A percentile compares a stretch with the other conserved stretches of the same genome.
Conservation (phyloP, 2,888 invertebrate genomes). For the Heliothis peltigera region DNA sequence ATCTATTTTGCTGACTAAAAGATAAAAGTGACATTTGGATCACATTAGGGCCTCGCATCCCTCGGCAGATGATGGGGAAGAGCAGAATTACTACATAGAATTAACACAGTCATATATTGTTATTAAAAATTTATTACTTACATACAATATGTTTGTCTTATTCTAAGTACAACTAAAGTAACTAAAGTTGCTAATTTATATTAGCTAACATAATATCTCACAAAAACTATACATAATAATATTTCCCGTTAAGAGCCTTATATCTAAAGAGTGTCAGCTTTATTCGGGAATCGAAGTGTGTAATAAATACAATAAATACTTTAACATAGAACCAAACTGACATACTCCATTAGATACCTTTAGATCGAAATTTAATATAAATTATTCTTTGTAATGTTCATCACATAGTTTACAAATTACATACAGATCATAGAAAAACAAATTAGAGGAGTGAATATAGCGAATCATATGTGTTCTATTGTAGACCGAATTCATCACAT, state of each 20-base stretch:
- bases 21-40: no score
- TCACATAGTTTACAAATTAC: conserved; percentile 85
- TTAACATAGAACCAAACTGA: conserved; percentile 79
- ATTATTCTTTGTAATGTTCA: conserved; percentile 83
- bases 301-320: conserved; percentile 89
- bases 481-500: conserved; percentile 56
- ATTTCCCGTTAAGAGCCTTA: conserved; percentile 74
- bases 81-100: conserved; percentile 29
- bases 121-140: conserved; percentile 88
- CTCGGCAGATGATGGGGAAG: no score
- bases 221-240: conserved; percentile 81
- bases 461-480: conserved; percentile 43
- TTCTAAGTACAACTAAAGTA: conserved; percentile 80
- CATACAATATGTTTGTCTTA: conserved; percentile 87
- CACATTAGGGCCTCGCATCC: no score
- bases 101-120: conserved; percentile 70
- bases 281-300: conserved; percentile 76
- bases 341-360: conserved; percentile 74
- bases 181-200: conserved; percentile 84
- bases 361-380: conserved; percentile 74
- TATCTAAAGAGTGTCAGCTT: conserved; percentile 79
- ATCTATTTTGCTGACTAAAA: no score
- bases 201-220: conserved; percentile 86
- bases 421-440: conserved; percentile 79
- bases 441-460: conserved; percentile 63